phyloP scores from a whole-genome alignment of 2,888 invertebrate genomes.

The Lepidocyrtinus sp. region DNA sequence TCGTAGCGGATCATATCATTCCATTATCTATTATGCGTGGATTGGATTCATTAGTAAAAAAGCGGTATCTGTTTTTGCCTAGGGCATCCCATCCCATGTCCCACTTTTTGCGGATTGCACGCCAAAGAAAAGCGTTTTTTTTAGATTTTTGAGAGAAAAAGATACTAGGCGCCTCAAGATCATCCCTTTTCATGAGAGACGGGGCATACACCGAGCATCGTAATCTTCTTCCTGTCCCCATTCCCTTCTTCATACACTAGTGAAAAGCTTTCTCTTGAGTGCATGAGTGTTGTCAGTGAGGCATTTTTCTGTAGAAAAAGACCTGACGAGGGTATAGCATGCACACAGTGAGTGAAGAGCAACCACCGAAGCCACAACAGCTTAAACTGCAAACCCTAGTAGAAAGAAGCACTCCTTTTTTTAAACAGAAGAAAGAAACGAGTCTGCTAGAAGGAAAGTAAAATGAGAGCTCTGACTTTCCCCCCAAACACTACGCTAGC shows the following conservation, averaged over 20 bases:
- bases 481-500: background rate
- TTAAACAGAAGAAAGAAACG: too few species aligned
- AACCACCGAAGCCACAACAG: slow-evolving; percentile 62
- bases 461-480: background rate
- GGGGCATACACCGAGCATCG: background rate
- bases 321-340: slow-evolving; percentile 14
- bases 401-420: background rate
- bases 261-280: background rate
- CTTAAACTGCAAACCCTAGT: slow-evolving; percentile 29
- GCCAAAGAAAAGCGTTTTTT: background rate
- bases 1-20: too few species aligned
- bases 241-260: background rate
- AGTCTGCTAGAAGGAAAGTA: slow-evolving; percentile 7
- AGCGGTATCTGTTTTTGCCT: background rate
- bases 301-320: slow-evolving; percentile 18
- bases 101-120: slow-evolving; percentile 19
- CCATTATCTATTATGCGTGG: too few species aligned
- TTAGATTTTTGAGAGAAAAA: too few species aligned
- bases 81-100: slow-evolving; percentile 6
- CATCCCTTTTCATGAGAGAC: slow-evolving; percentile 41
- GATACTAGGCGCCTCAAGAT: slow-evolving; percentile 47
- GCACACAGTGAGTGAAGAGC: slow-evolving; percentile 55
- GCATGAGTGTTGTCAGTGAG: background rate
- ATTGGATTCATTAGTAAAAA: background rate
- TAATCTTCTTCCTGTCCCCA: background rate